A percentile compares a stretch with the other conserved stretches of the same genome.
These are phyloP conservation scores for Salarias fasciatus DNA, from an alignment of 2,797 vertebrate species.

Conservation along the genomic window DNA sequence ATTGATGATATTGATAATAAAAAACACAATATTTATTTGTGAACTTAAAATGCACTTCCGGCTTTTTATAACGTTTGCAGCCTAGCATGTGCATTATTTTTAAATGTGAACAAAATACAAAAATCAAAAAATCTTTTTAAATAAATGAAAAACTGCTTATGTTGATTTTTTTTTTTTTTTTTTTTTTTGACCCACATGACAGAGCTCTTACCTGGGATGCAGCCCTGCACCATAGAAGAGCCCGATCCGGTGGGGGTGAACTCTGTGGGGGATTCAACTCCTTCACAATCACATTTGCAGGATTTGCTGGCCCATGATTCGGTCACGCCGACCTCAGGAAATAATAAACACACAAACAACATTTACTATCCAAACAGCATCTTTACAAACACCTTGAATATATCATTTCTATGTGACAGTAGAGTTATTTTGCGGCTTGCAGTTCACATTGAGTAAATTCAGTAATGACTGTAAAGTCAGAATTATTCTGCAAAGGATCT, in stretches of 20 bases:
- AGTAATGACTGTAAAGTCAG: no score
- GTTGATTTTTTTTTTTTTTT: no score
- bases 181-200: neutral
- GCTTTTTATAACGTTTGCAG: neutral
- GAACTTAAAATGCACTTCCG: neutral
- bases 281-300: conserved; percentile 92
- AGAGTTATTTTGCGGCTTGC: neutral
- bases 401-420: neutral
- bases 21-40: neutral
- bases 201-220: conserved; percentile 88
- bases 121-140: no score
- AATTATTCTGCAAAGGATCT: no score
- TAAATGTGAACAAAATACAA: no score
- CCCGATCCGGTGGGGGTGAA: conserved; percentile 58
- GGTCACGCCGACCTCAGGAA: conserved; percentile 74
- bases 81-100: neutral
- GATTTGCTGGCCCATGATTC: conserved; percentile 89
- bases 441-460: no score
- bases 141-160: no score
- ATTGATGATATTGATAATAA: no score
- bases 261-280: conserved; percentile 77
- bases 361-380: neutral
- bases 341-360: conserved; percentile 43
- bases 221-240: conserved; percentile 68
- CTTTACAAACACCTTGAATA: neutral